Evolutionary conservation across 2,888 invertebrate species (phyloP).

Genomic region (Cryptus armator): DNA sequence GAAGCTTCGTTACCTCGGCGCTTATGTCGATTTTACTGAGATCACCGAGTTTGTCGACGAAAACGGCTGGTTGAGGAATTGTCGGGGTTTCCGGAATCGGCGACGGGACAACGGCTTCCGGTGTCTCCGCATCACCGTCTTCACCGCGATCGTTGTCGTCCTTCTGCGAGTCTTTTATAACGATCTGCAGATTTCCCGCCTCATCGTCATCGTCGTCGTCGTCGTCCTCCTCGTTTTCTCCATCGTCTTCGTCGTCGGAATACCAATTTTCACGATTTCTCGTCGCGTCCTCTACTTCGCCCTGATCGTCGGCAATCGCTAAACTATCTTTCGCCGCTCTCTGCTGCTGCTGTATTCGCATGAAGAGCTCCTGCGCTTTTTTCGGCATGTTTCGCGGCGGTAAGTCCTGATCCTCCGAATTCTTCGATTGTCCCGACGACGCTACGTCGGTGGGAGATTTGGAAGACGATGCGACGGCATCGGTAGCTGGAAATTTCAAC

Average conservation of each 20-base stretch:
- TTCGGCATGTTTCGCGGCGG: slow-evolving; percentile 87
- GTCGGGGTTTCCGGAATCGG: slow-evolving; percentile 75
- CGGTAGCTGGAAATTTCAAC: slow-evolving; percentile 22
- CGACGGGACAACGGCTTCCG: slow-evolving; percentile 64
- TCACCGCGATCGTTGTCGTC: slow-evolving; percentile 83
- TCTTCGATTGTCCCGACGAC: slow-evolving; percentile 45
- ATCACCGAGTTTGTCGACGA: slow-evolving; percentile 89
- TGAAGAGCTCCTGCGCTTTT: slow-evolving; percentile 89
- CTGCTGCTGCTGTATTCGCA: slow-evolving; percentile 89
- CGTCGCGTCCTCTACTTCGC: slow-evolving; percentile 76
- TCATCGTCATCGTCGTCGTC: slow-evolving; percentile 81
- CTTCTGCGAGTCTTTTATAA: slow-evolving; percentile 93
- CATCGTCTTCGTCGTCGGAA: slow-evolving; percentile 93
- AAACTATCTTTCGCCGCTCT: slow-evolving; percentile 84
- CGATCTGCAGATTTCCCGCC: slow-evolving; percentile 86
- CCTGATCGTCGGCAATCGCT: slow-evolving; percentile 84
- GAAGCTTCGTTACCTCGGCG: slow-evolving; percentile 90
- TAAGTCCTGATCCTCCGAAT: slow-evolving; percentile 78
- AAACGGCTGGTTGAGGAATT: slow-evolving; percentile 86
- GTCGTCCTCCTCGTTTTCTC: slow-evolving; percentile 89
- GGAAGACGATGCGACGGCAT: slow-evolving; percentile 24
- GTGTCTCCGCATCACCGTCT: slow-evolving; percentile 64
- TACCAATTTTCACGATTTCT: slow-evolving; percentile 89
- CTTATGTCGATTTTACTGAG: slow-evolving; percentile 91
- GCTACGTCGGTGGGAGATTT: background rate